Percentiles rank a stretch among this genome's conserved stretches.
Conservation (phyloP, 2,888 invertebrate species). For the Philaethria dido region DNA sequence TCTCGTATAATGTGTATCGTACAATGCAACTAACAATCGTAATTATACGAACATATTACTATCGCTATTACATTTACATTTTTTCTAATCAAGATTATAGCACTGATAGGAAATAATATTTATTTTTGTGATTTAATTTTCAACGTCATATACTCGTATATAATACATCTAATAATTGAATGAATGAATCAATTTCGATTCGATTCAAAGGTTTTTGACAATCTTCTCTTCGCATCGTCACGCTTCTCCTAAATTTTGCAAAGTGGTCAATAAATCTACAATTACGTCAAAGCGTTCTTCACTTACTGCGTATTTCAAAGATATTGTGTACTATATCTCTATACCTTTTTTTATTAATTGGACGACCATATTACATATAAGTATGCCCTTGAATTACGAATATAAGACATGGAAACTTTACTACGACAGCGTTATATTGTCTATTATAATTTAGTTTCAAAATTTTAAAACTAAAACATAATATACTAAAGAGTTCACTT, state of each 20-base stretch:
- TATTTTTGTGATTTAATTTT: not conserved
- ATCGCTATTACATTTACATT: constrained; percentile 15
- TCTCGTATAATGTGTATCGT: constrained; percentile 62
- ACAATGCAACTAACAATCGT: constrained; percentile 19
- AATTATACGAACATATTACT: too few relatives aligned
- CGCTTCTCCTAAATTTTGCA: not conserved
- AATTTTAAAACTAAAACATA: not conserved
- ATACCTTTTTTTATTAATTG: not conserved
- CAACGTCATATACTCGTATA: not conserved
- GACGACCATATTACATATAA: not conserved
- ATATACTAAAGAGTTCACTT: constrained; percentile 6
- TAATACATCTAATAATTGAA: too few relatives aligned
- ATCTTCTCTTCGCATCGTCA: not conserved
- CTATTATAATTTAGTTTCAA: not conserved
- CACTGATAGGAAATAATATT: not conserved
- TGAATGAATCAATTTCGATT: not conserved
- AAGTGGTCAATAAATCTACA: not conserved
- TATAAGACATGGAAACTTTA: not conserved
- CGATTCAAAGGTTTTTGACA: not conserved
- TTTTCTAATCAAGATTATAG: constrained; percentile 25
- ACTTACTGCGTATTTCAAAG: not conserved
- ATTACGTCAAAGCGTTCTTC: not conserved
- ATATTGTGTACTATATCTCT: not conserved
- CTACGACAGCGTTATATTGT: not conserved
- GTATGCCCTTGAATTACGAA: not conserved